phyloP scores from a whole-genome alignment of 2,888 invertebrate genomes.

The Uloborus plumipes region DNA sequence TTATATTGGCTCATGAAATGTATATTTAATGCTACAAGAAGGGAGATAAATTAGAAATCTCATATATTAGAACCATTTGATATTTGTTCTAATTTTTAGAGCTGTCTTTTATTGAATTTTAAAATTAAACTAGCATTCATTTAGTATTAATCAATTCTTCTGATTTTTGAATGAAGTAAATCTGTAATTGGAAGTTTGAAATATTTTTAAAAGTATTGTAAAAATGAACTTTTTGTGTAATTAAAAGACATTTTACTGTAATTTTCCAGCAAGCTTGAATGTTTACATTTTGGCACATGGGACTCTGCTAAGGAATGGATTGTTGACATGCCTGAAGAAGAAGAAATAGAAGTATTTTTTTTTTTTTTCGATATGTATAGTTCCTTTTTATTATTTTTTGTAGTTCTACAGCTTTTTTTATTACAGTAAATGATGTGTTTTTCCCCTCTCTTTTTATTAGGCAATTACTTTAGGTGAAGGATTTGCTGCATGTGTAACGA shows the following conservation, averaged over 20 bases:
- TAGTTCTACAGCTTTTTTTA: not conserved
- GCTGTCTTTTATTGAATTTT: too few species aligned
- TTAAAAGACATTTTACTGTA: not conserved
- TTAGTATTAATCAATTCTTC: too few species aligned
- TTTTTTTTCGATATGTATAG: not conserved
- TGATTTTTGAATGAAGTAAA: too few species aligned
- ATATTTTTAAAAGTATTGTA: too few species aligned
- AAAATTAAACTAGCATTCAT: too few species aligned
- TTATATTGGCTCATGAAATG: too few species aligned
- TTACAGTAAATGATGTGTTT: not conserved
- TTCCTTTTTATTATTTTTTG: not conserved
- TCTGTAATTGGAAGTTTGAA: too few species aligned
- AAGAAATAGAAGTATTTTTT: conserved; percentile 79
- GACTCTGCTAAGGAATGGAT: conserved; percentile 87
- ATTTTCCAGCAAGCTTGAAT: conserved; percentile 79
- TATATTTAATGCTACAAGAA: too few species aligned
- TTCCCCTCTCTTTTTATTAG: conserved; percentile 71
- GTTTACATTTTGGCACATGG: conserved; percentile 80
- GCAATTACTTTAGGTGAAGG: conserved; percentile 75
- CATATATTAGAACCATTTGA: too few species aligned
- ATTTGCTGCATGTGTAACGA: conserved; percentile 86
- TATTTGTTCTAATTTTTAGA: too few species aligned
- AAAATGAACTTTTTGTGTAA: not conserved
- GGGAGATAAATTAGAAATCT: too few species aligned
- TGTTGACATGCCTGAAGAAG: conserved; percentile 81